A percentile compares a stretch with the other conserved stretches of the same genome.
Evolutionary conservation across 1,140 invertebrate species (phyloP).

Genomic region (Radopholus similis): DNA sequence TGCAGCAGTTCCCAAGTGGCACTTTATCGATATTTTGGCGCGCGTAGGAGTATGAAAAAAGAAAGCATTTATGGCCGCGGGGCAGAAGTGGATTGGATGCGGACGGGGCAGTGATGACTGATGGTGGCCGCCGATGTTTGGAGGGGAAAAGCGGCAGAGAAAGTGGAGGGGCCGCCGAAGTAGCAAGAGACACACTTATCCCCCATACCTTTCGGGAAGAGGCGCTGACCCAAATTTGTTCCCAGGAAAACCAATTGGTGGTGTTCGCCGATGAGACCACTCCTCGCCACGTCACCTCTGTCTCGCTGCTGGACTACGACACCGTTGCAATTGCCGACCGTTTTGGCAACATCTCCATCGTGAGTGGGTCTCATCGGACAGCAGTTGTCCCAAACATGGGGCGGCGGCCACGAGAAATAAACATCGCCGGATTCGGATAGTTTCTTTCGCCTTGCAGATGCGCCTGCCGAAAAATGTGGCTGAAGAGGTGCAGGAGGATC

Average conservation of each 20-base stretch:
- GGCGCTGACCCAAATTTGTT: too few relatives aligned
- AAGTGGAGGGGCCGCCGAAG: too few relatives aligned
- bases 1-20: too few relatives aligned
- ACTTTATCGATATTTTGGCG: too few relatives aligned
- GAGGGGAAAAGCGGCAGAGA: too few relatives aligned
- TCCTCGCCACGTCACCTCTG: conserved; percentile 89
- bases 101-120: too few relatives aligned
- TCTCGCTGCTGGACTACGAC: conserved; percentile 89
- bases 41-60: too few relatives aligned
- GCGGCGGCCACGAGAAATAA: background rate
- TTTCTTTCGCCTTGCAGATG: conserved; percentile 63
- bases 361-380: conserved; percentile 28
- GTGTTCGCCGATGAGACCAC: conserved; percentile 97
- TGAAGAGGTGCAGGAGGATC: conserved; percentile 98
- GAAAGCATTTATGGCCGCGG: too few relatives aligned
- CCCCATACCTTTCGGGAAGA: too few relatives aligned
- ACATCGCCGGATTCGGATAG: background rate
- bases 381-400: background rate
- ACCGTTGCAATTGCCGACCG: conserved; percentile 93
- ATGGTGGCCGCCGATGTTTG: too few relatives aligned
- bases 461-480: conserved; percentile 81
- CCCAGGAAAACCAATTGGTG: conserved; percentile 91
- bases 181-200: too few relatives aligned
- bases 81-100: too few relatives aligned
- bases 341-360: conserved; percentile 84